Conservation (phyloP, 2,797 vertebrate species). For the Sorex maritimensis region DNA sequence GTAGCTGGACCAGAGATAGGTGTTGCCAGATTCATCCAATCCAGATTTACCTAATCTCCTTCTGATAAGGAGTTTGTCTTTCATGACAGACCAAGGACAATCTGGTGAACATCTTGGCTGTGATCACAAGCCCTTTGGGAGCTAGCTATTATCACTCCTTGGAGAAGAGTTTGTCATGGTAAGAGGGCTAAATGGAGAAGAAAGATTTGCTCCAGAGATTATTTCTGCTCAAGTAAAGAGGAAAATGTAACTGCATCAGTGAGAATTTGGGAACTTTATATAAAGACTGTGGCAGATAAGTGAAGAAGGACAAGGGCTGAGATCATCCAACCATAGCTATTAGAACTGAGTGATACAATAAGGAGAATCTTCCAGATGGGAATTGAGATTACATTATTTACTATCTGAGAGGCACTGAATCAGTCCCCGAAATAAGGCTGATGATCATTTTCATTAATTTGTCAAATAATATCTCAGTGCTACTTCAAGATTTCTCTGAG, state of each 20-base stretch:
- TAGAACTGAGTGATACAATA: neutral
- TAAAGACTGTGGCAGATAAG: neutral
- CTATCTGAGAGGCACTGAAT: neutral
- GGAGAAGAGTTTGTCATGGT: neutral
- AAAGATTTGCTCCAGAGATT: neutral
- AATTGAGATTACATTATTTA: neutral
- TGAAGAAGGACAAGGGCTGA: neutral
- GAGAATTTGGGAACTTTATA: conserved; percentile 16
- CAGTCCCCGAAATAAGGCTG: neutral
- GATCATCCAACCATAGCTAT: neutral
- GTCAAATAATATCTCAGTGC: neutral
- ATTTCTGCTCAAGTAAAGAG: neutral
- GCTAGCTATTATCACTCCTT: neutral
- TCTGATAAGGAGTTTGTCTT: neutral
- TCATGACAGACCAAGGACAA: neutral
- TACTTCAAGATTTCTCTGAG: neutral
- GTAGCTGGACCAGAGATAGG: neutral
- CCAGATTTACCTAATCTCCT: no score
- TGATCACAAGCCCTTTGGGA: neutral
- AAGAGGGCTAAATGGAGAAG: neutral
- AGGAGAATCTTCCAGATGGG: neutral
- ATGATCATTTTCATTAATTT: neutral
- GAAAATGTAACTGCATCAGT: neutral
- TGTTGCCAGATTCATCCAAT: neutral
- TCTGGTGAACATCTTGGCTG: neutral